phyloP scores from a whole-genome alignment of 2,888 invertebrate species.

The Exephanes ischioxanthus region DNA sequence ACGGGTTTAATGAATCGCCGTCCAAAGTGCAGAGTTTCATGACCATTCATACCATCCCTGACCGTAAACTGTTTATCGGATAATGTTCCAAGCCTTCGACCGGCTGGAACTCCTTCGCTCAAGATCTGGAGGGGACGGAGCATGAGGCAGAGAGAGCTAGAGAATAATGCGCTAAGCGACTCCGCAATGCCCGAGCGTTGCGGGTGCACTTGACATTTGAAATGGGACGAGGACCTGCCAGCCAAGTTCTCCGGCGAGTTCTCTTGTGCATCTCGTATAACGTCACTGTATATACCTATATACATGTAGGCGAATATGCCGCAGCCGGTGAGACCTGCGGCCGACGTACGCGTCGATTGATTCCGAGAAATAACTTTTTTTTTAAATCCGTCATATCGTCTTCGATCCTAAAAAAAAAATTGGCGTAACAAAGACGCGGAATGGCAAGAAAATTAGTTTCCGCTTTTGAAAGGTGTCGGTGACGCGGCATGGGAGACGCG shows the following conservation, averaged over 20 bases:
- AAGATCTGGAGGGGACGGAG: neutral
- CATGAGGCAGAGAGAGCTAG: conserved; percentile 35
- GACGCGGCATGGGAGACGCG: conserved; percentile 17
- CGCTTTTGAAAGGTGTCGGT: neutral
- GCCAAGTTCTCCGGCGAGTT: conserved; percentile 28
- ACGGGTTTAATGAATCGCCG: too few species aligned
- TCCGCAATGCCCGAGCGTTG: conserved; percentile 64
- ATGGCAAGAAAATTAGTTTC: neutral
- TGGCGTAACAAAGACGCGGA: neutral
- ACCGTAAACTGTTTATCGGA: too few species aligned
- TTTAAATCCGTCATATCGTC: neutral
- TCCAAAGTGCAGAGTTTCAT: too few species aligned
- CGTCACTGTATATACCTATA: conserved; percentile 8
- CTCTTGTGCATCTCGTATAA: conserved; percentile 40
- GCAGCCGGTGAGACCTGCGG: neutral
- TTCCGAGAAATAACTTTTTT: conserved; percentile 6
- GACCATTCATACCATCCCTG: too few species aligned
- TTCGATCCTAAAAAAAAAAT: neutral
- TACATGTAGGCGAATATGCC: neutral
- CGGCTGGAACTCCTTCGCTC: too few species aligned
- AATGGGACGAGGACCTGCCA: conserved; percentile 66
- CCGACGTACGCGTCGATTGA: conserved; percentile 4
- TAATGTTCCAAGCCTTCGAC: too few species aligned
- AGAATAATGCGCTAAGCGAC: conserved; percentile 62
- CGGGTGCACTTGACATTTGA: conserved; percentile 73